These are phyloP conservation scores for Chiloscyllium punctatum DNA, from an alignment of 2,797 vertebrate species.

Conservation along the genomic window DNA sequence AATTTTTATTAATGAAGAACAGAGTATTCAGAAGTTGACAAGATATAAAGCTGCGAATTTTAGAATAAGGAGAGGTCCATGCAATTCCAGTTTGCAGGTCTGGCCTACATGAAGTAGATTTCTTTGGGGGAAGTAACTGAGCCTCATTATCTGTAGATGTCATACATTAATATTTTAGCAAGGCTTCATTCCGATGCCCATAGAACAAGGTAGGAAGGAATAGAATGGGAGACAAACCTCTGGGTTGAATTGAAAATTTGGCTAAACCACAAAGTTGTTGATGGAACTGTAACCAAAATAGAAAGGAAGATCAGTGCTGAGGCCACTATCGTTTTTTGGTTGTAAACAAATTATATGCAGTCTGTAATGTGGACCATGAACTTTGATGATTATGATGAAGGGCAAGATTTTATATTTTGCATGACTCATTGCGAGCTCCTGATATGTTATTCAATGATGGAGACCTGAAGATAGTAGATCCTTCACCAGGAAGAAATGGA, in stretches of 20 bases:
- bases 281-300: background rate
- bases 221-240: background rate
- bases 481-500: background rate
- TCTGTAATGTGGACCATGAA: no score
- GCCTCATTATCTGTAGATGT: background rate
- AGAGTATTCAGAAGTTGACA: no score
- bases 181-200: background rate
- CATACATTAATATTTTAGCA: background rate
- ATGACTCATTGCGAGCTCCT: background rate
- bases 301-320: background rate
- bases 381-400: background rate
- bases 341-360: background rate
- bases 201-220: background rate
- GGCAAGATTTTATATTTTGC: background rate
- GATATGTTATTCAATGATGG: background rate
- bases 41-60: no score
- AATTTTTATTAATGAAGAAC: no score
- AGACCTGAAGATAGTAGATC: background rate
- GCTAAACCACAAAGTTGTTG: background rate
- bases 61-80: no score
- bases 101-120: no score
- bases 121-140: background rate
- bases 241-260: background rate
- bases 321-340: background rate
- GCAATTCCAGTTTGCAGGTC: no score